Conservation (phyloP, 2,888 invertebrate species). For the Tenthredo mesomela region DNA sequence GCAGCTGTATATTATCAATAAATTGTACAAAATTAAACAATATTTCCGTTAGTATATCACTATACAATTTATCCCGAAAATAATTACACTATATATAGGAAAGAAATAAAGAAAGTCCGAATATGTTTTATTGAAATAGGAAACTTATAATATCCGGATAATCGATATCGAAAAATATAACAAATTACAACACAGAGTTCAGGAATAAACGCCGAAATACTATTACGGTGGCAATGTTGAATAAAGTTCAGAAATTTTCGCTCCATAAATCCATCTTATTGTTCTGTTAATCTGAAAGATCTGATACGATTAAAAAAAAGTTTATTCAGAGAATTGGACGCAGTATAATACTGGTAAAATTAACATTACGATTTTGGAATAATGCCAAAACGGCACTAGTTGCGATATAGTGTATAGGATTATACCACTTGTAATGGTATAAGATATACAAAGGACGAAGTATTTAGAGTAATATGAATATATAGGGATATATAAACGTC, state of each 20-base stretch:
- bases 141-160: not conserved
- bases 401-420: not conserved
- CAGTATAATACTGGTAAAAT: not conserved
- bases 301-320: not conserved
- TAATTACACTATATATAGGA: not conserved
- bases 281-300: not conserved
- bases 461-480: not conserved
- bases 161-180: no score
- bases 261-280: not conserved
- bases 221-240: not conserved
- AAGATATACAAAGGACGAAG: not conserved
- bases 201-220: no score
- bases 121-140: not conserved
- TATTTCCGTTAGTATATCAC: not conserved
- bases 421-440: not conserved
- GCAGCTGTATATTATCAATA: constrained; percentile 8
- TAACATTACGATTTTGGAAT: not conserved
- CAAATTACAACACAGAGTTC: no score
- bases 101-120: not conserved
- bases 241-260: not conserved
- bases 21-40: not conserved
- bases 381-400: not conserved
- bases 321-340: not conserved
- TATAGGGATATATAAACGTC: not conserved
- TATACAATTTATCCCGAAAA: not conserved